These are phyloP conservation scores for Calephelis nemesis DNA, from an alignment of 1,140 invertebrate species.

Conservation along the genomic window DNA sequence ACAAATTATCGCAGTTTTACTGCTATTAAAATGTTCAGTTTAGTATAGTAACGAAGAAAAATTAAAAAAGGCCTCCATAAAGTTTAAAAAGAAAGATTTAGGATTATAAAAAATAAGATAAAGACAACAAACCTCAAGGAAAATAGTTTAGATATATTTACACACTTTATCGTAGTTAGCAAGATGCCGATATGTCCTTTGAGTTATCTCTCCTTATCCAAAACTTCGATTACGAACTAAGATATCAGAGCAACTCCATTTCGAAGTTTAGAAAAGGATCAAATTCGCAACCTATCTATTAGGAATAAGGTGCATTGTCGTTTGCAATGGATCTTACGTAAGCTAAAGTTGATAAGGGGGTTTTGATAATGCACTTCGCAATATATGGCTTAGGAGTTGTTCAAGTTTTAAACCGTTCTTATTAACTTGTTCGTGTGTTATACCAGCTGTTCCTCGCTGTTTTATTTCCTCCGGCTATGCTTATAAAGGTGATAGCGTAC, in stretches of 20 bases:
- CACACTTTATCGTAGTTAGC: neutral
- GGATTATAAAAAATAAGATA: neutral
- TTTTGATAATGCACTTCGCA: too few species aligned
- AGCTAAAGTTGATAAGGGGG: constrained; percentile 1
- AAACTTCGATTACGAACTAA: constrained; percentile 6
- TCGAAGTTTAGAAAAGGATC: neutral
- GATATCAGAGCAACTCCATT: constrained; percentile 7
- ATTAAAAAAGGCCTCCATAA: too few species aligned
- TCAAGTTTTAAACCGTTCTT: too few species aligned
- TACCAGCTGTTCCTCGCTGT: too few species aligned
- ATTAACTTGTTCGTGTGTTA: too few species aligned
- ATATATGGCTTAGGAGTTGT: too few species aligned
- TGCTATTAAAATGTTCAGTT: too few species aligned
- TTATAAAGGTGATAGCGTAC: too few species aligned
- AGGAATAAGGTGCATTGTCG: neutral
- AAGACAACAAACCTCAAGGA: neutral
- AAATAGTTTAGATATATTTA: neutral
- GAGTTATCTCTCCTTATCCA: constrained; percentile 8
- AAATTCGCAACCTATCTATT: neutral
- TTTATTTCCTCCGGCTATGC: too few species aligned
- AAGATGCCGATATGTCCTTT: constrained; percentile 11
- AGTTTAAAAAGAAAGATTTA: too few species aligned
- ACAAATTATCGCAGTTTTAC: too few species aligned
- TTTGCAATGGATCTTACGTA: neutral
- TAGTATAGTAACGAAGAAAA: too few species aligned